phyloP scores from a whole-genome alignment of 2,113 vertebrate species.

The Pycnonotus jocosus region DNA sequence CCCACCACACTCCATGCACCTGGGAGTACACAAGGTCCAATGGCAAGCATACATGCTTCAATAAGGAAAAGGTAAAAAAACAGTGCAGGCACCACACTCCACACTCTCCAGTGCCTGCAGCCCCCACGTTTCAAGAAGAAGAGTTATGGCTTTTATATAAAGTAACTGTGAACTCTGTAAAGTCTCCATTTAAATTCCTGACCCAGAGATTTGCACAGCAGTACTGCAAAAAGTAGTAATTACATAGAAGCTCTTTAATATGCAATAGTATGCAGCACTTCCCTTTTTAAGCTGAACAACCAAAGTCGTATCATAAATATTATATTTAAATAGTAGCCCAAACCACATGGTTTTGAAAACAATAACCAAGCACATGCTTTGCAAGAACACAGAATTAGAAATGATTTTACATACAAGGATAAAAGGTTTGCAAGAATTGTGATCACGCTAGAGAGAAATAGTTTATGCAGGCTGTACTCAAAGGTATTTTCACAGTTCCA shows the following conservation, averaged over 20 bases:
- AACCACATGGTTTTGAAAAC: constrained; percentile 43
- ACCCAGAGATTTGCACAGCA: constrained; percentile 32
- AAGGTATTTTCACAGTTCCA: constrained; percentile 24
- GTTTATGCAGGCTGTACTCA: background rate
- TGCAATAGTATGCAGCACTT: background rate
- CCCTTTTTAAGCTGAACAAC: constrained; percentile 1
- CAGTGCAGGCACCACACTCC: background rate
- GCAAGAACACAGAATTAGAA: background rate
- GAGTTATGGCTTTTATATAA: background rate
- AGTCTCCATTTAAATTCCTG: background rate
- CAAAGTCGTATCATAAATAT: constrained; percentile 36
- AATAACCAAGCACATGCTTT: constrained; percentile 28
- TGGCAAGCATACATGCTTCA: rapidly evolving
- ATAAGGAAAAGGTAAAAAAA: background rate
- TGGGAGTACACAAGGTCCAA: background rate
- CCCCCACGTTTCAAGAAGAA: background rate
- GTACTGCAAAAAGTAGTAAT: constrained; percentile 19
- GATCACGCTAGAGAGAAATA: background rate
- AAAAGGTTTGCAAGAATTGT: constrained; percentile 13
- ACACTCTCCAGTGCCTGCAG: background rate
- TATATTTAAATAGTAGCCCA: constrained; percentile 42
- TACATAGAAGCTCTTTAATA: constrained; percentile 35
- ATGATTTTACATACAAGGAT: background rate
- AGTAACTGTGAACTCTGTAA: background rate
- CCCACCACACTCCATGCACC: background rate